phyloP scores from a whole-genome alignment of 2,888 invertebrate species.

The Pandemis cinnamomeana region DNA sequence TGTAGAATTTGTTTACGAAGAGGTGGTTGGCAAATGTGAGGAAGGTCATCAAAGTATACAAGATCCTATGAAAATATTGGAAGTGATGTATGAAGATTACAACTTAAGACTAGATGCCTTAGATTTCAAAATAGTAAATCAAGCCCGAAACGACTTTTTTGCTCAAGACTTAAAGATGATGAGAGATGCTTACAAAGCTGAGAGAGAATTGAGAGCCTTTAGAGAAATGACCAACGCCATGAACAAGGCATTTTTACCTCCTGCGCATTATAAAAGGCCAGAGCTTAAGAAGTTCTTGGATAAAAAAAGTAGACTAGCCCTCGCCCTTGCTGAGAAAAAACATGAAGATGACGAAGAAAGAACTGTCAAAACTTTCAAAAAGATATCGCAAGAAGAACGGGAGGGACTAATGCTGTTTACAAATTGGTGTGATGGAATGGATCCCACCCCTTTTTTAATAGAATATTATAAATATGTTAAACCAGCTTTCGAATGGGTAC shows the following conservation, averaged over 20 bases:
- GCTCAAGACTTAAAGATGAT: conserved; percentile 76
- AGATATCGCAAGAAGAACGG: conserved; percentile 64
- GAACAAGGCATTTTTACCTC: conserved; percentile 76
- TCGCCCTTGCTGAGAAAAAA: conserved; percentile 59
- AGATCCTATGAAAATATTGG: conserved; percentile 79
- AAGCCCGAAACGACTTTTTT: conserved; percentile 74
- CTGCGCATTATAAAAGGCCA: conserved; percentile 63
- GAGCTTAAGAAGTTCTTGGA: conserved; percentile 67
- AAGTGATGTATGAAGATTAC: conserved; percentile 78
- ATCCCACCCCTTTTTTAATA: conserved; percentile 68
- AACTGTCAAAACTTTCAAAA: conserved; percentile 61
- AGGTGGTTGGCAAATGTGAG: conserved; percentile 78
- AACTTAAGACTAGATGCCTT: conserved; percentile 73
- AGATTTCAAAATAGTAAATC: conserved; percentile 75
- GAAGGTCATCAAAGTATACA: conserved; percentile 74
- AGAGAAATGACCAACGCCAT: conserved; percentile 77
- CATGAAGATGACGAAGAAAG: conserved; percentile 51
- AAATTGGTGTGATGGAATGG: conserved; percentile 75
- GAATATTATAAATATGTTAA: conserved; percentile 68
- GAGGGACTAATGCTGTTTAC: conserved; percentile 72
- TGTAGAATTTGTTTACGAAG: conserved; percentile 78
- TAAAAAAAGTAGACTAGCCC: conserved; percentile 63
- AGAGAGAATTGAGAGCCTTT: conserved; percentile 73
- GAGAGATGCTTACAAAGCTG: conserved; percentile 72
- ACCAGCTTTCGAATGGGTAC: conserved; percentile 63